Conservation (phyloP, 1,140 invertebrate genomes). For the Rhynchophorus ferrugineus region DNA sequence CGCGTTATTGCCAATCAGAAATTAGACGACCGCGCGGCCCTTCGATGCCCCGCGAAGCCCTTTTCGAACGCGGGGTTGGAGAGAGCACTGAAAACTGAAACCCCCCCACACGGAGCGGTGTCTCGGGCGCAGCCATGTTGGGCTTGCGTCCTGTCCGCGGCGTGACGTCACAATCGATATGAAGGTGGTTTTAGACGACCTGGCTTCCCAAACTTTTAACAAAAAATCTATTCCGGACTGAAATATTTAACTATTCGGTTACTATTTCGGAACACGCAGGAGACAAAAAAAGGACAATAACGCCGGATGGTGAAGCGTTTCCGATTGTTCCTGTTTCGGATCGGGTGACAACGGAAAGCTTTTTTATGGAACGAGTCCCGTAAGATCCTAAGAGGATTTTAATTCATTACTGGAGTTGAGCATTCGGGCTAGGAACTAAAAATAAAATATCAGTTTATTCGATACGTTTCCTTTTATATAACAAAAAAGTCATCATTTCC, state of each 20-base stretch:
- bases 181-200: constrained; percentile 20
- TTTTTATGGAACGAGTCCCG: no score
- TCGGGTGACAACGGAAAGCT: no score
- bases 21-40: constrained; percentile 18
- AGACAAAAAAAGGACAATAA: no score
- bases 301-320: no score
- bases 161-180: constrained; percentile 38
- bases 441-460: no score
- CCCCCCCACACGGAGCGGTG: constrained; percentile 16
- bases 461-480: no score
- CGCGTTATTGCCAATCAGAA: constrained; percentile 11
- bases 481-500: no score
- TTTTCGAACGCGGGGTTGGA: constrained; percentile 19
- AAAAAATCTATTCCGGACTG: constrained; percentile 1
- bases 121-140: constrained; percentile 30
- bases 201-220: background rate
- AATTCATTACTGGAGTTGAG: no score
- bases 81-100: constrained; percentile 27
- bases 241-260: constrained; percentile 4
- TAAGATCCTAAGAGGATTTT: no score
- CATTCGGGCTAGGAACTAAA: no score
- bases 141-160: constrained; percentile 28
- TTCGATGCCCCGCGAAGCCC: constrained; percentile 12
- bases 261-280: no score
- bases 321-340: no score